Evolutionary conservation across 2,797 vertebrate species (phyloP).

Genomic region (Emydoidea blandingii): DNA sequence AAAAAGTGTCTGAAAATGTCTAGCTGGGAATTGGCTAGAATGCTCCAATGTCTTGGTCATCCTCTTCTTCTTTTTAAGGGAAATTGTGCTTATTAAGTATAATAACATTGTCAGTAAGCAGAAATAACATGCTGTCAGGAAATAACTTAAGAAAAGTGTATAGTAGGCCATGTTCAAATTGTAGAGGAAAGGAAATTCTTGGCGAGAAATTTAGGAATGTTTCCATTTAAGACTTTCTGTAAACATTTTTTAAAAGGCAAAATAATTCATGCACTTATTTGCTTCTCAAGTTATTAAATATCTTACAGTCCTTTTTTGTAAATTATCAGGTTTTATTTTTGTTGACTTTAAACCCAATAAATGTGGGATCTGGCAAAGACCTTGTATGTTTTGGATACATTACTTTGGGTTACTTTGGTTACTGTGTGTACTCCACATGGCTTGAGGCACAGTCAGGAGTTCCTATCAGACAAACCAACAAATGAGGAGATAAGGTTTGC

Average conservation of each 20-base stretch:
- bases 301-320: constrained; percentile 27
- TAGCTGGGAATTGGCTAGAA: constrained; percentile 43
- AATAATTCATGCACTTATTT: constrained; percentile 26
- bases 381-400: neutral
- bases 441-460: constrained; percentile 49
- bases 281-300: constrained; percentile 18
- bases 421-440: constrained; percentile 19
- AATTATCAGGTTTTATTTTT: constrained; percentile 24
- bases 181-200: constrained; percentile 68
- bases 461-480: constrained; percentile 62
- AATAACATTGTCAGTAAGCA: constrained; percentile 70
- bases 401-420: constrained; percentile 34
- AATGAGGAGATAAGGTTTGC: constrained; percentile 61
- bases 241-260: neutral
- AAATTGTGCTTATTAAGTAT: constrained; percentile 69
- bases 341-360: constrained; percentile 45
- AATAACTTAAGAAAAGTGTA: constrained; percentile 74
- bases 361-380: constrained; percentile 37
- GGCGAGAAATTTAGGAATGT: constrained; percentile 56
- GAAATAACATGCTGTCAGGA: constrained; percentile 75
- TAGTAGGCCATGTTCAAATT: constrained; percentile 71
- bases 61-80: constrained; percentile 35
- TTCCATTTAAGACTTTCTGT: constrained; percentile 22
- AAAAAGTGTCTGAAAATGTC: constrained; percentile 47
- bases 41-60: constrained; percentile 29